Evolutionary conservation across 1,140 invertebrate genomes (phyloP).

Genomic region (Drosophila erecta): DNA sequence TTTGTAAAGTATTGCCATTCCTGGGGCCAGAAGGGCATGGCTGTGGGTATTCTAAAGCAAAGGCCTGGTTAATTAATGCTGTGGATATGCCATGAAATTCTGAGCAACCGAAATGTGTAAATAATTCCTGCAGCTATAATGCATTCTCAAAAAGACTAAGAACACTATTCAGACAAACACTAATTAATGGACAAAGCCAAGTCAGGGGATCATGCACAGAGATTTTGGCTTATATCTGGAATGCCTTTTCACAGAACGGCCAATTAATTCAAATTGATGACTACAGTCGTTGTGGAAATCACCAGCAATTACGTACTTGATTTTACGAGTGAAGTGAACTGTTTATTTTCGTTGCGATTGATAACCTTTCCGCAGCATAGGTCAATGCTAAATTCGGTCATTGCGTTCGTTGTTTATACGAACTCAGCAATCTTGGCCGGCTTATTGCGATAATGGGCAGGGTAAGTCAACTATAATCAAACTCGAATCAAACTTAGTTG

Average conservation of each 20-base stretch:
- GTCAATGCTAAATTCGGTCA: slow-evolving; percentile 74
- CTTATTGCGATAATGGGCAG: too few species aligned
- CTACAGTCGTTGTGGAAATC: background rate
- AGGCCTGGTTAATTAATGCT: slow-evolving; percentile 18
- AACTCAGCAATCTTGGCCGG: background rate
- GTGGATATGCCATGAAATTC: slow-evolving; percentile 7
- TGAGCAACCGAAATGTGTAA: slow-evolving; percentile 15
- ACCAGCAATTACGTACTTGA: slow-evolving; percentile 14
- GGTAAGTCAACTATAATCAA: too few species aligned
- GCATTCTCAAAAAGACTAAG: background rate
- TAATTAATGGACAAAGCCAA: slow-evolving; percentile 13
- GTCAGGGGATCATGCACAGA: background rate
- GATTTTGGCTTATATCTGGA: background rate
- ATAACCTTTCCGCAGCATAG: slow-evolving; percentile 59
- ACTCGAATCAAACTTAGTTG: too few species aligned
- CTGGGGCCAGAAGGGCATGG: background rate
- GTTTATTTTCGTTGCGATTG: slow-evolving; percentile 24
- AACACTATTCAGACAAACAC: background rate
- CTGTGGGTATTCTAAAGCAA: background rate
- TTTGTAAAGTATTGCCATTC: slow-evolving; percentile 32
- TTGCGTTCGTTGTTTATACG: slow-evolving; percentile 31
- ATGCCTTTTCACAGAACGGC: background rate
- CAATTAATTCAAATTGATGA: slow-evolving; percentile 9
- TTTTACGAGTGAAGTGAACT: slow-evolving; percentile 1
- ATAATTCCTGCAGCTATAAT: slow-evolving; percentile 11